phyloP scores from a whole-genome alignment of 2,797 vertebrate genomes.

The Peromyscus aztecus region DNA sequence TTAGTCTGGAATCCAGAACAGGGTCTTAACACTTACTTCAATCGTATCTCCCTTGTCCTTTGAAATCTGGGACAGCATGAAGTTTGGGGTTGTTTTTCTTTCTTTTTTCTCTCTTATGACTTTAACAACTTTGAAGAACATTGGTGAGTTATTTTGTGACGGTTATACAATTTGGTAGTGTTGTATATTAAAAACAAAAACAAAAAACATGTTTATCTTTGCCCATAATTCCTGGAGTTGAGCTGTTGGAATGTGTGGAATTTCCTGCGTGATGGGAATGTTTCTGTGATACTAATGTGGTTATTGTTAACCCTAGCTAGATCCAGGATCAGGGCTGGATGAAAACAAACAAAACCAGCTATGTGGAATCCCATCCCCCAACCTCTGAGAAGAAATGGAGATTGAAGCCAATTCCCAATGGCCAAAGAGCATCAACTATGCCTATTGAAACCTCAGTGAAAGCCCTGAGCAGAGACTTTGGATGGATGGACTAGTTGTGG shows the following conservation, averaged over 20 bases:
- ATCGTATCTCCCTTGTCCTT: neutral
- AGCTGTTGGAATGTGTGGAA: slow-evolving; percentile 18
- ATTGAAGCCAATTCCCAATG: neutral
- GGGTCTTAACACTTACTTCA: neutral
- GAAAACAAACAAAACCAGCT: neutral
- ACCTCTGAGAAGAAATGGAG: neutral
- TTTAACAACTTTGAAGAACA: slow-evolving; percentile 53
- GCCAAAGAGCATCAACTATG: neutral
- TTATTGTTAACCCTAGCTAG: neutral
- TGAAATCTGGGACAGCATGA: neutral
- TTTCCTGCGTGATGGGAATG: neutral
- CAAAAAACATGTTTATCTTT: slow-evolving; percentile 38
- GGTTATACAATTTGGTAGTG: neutral
- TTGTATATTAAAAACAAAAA: neutral
- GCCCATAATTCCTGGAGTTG: neutral
- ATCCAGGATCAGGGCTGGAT: neutral
- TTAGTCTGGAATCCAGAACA: neutral
- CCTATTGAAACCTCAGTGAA: neutral
- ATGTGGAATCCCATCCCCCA: too few relatives aligned
- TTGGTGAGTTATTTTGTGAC: neutral
- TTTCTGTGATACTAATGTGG: neutral
- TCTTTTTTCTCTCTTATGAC: neutral
- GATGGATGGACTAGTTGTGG: neutral
- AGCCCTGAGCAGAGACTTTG: neutral
- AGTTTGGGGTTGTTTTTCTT: neutral